These are phyloP conservation scores for Geopemphigus sp. DNA, from an alignment of 1,140 invertebrate genomes.

Conservation along the genomic window DNA sequence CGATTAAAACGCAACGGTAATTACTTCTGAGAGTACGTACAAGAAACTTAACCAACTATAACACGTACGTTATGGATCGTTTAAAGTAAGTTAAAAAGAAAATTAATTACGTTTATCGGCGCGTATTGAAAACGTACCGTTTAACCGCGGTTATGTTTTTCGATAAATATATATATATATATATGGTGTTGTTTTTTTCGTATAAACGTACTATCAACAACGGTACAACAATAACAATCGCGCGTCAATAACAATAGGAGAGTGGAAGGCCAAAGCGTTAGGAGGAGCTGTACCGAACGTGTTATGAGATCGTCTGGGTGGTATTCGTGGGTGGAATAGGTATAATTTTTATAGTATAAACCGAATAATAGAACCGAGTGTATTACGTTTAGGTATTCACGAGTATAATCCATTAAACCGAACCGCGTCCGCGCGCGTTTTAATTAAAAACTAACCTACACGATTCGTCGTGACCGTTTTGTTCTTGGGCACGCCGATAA, in stretches of 20 bases:
- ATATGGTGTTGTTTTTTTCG: too few relatives aligned
- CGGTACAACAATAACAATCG: not conserved
- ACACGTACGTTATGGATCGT: too few relatives aligned
- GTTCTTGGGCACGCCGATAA: not conserved
- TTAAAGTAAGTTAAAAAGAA: too few relatives aligned
- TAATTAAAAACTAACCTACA: not conserved
- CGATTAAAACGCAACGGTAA: not conserved
- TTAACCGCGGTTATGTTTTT: too few relatives aligned
- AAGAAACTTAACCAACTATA: too few relatives aligned
- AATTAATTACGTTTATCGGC: too few relatives aligned
- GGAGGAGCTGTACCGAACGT: not conserved
- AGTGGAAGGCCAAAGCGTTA: not conserved
- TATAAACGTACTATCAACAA: too few relatives aligned
- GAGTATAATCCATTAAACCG: not conserved
- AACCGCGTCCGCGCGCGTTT: not conserved
- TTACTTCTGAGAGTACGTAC: too few relatives aligned
- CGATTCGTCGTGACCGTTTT: not conserved
- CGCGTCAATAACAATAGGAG: not conserved
- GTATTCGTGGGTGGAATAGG: slow-evolving; percentile 17
- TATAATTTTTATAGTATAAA: not conserved
- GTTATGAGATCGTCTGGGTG: not conserved
- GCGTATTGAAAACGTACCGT: too few relatives aligned
- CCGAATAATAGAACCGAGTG: too few relatives aligned
- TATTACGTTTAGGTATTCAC: not conserved
- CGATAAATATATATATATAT: too few relatives aligned